Evolutionary conservation across 2,113 vertebrate species (phyloP).

Genomic region (Siniperca chuatsi): DNA sequence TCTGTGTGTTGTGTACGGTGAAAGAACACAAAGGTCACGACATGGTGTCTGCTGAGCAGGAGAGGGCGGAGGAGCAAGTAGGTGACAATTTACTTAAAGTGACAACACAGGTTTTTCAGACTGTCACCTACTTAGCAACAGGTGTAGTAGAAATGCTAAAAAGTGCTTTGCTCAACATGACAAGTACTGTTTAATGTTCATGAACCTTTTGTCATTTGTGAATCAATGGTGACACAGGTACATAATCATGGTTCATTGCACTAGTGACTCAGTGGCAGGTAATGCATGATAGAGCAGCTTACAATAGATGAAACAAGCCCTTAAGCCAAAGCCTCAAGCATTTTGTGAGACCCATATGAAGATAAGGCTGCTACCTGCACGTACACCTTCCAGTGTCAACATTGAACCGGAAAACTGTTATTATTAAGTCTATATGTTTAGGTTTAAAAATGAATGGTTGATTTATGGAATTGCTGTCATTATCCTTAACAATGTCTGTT

Average conservation of each 20-base stretch:
- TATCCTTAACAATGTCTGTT: constrained; percentile 6
- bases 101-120: not conserved
- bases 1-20: constrained; percentile 86
- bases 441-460: not conserved
- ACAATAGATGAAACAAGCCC: constrained; percentile 39
- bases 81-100: constrained; percentile 27
- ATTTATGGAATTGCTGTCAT: not conserved
- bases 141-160: not conserved
- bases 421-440: not conserved
- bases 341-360: constrained; percentile 30
- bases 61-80: constrained; percentile 84
- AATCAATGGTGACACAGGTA: constrained; percentile 8
- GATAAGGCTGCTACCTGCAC: constrained; percentile 9
- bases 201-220: not conserved
- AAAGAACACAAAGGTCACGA: constrained; percentile 88
- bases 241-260: not conserved
- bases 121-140: not conserved
- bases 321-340: constrained; percentile 36
- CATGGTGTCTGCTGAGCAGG: constrained; percentile 87
- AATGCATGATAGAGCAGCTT: constrained; percentile 2
- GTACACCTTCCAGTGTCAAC: not conserved
- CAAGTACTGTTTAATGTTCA: not conserved
- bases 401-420: not conserved
- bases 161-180: not conserved
- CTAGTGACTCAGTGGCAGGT: constrained; percentile 5